Evolutionary conservation across 2,888 invertebrate genomes (phyloP).

Genomic region (Pyrgus malvae): DNA sequence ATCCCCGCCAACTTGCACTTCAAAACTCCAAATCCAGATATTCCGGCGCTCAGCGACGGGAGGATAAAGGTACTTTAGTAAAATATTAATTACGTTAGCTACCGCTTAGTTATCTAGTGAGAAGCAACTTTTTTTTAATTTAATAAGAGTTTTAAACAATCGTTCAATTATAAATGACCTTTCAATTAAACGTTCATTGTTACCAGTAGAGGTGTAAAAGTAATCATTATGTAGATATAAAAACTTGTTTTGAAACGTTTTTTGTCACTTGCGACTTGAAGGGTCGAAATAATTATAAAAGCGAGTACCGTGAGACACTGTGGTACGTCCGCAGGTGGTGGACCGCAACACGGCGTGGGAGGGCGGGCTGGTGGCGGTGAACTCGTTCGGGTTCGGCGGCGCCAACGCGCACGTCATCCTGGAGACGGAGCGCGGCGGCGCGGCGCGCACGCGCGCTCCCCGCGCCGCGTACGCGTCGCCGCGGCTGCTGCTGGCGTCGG

Average conservation of each 20-base stretch:
- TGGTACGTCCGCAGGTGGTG: conserved; percentile 84
- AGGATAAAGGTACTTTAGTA: conserved; percentile 84
- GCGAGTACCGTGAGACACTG: too few relatives aligned
- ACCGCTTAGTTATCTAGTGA: too few relatives aligned
- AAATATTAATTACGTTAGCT: too few relatives aligned
- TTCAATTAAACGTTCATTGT: too few relatives aligned
- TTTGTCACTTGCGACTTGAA: too few relatives aligned
- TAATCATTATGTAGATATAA: too few relatives aligned
- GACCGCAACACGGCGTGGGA: conserved; percentile 91
- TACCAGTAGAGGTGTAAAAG: too few relatives aligned
- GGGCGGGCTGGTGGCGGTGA: conserved; percentile 95
- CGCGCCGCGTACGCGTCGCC: conserved; percentile 78
- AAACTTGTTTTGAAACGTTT: too few relatives aligned
- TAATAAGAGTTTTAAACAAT: too few relatives aligned
- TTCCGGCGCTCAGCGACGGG: conserved; percentile 95
- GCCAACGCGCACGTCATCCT: conserved; percentile 96
- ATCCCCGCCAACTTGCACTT: conserved; percentile 97
- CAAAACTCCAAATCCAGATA: conserved; percentile 91
- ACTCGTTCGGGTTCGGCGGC: conserved; percentile 99
- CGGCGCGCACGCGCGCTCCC: conserved; percentile 78
- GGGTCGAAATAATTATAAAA: too few relatives aligned
- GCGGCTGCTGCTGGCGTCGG: conserved; percentile 89
- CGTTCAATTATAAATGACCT: too few relatives aligned
- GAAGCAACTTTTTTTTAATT: too few relatives aligned
- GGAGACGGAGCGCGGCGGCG: conserved; percentile 84